A percentile compares a stretch with the other conserved stretches of the same genome.
Conservation (phyloP, 2,797 vertebrate species). For the Sorex maritimensis region DNA sequence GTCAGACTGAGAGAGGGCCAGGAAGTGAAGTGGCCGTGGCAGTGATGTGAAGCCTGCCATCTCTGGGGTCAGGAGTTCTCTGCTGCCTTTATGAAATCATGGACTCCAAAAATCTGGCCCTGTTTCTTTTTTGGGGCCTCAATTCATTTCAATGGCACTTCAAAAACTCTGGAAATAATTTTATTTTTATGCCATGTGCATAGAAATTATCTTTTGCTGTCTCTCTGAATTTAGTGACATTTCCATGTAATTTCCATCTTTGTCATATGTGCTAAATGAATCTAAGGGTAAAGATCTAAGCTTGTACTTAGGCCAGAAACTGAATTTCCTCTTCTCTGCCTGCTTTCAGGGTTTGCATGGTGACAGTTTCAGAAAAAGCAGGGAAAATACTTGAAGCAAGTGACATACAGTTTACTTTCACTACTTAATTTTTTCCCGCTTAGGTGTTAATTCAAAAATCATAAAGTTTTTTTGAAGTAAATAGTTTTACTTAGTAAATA, state of each 20-base stretch:
- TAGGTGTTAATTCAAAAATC: no score
- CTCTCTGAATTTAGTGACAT: slow-evolving; percentile 29
- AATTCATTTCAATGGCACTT: slow-evolving; percentile 9
- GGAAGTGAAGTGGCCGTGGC: neutral
- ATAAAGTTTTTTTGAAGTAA: neutral
- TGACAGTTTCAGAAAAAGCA: neutral
- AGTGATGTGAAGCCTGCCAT: neutral
- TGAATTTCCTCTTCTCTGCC: neutral
- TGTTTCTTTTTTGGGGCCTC: neutral
- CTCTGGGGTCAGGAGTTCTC: neutral
- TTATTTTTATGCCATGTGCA: slow-evolving; percentile 12
- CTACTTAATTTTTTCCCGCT: no score
- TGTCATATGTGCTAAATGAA: slow-evolving; percentile 45
- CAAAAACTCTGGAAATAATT: slow-evolving; percentile 18
- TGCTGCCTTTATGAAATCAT: neutral
- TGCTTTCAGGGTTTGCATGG: neutral
- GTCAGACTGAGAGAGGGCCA: neutral
- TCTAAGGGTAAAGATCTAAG: slow-evolving; percentile 17
- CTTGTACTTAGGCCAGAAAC: neutral
- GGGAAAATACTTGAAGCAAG: neutral
- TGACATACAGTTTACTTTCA: slow-evolving; percentile 30
- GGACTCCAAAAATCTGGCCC: neutral
- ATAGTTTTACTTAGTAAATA: neutral
- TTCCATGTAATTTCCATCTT: neutral
- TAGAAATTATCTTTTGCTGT: slow-evolving; percentile 16